Conservation (phyloP, 2,797 vertebrate genomes). For the Hozukius guyotensis region DNA sequence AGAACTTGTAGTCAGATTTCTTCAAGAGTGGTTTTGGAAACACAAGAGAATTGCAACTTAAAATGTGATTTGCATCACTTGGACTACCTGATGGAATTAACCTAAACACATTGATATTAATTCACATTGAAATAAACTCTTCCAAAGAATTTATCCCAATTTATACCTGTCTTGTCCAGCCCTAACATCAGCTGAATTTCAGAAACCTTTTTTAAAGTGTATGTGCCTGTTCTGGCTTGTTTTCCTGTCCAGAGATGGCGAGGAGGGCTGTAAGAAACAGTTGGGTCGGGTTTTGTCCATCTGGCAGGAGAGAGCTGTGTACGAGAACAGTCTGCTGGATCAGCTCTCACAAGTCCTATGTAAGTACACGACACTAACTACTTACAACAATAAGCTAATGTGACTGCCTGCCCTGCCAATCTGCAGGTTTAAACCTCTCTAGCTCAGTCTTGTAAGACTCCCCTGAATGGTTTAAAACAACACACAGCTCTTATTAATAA, state of each 20-base stretch:
- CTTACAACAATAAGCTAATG: background rate
- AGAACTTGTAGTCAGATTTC: background rate
- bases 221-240: background rate
- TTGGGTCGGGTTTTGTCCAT: conserved; percentile 95
- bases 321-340: conserved; percentile 93
- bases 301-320: conserved; percentile 98
- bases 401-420: background rate
- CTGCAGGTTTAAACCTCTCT: background rate
- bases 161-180: background rate
- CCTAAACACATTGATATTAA: background rate
- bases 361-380: conserved; percentile 77
- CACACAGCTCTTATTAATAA: background rate
- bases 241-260: conserved; percentile 87
- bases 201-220: background rate
- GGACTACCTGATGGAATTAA: background rate
- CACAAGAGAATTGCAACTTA: background rate
- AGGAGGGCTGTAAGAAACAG: conserved; percentile 96
- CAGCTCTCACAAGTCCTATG: conserved; percentile 94
- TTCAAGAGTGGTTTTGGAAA: background rate
- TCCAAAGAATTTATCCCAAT: background rate
- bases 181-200: background rate
- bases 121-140: background rate
- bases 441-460: background rate
- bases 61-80: background rate
- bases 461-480: background rate